Evolutionary conservation across 2,113 vertebrate species (phyloP).

Genomic region (Phrynosoma platyrhinos): DNA sequence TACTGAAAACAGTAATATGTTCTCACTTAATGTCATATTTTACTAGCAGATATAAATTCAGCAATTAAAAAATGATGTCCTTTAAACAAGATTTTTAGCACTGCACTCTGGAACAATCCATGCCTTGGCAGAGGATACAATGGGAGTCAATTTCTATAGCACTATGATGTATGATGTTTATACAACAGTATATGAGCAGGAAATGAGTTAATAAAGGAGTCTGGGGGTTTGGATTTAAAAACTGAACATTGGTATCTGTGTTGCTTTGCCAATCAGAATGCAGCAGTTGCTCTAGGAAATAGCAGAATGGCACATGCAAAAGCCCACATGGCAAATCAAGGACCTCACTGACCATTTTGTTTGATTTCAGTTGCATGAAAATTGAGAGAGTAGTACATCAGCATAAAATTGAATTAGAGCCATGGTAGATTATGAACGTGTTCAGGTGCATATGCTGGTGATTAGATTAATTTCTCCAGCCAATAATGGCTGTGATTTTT

Average conservation of each 20-base stretch:
- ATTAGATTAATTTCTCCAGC: conserved; percentile 21
- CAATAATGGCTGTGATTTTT: not conserved
- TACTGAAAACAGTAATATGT: not conserved
- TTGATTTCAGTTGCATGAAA: conserved; percentile 23
- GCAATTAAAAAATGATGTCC: not conserved
- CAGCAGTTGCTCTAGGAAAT: conserved; percentile 1
- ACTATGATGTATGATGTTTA: conserved; percentile 33
- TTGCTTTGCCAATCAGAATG: conserved; percentile 4
- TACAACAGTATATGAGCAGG: conserved; percentile 7
- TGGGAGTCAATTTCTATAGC: conserved; percentile 14
- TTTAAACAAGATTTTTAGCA: conserved; percentile 15
- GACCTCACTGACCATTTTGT: not conserved
- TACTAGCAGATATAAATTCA: conserved; percentile 28
- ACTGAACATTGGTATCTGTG: conserved; percentile 10
- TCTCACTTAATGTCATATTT: conserved; percentile 38
- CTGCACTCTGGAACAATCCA: conserved; percentile 16
- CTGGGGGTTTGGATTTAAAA: conserved; percentile 11
- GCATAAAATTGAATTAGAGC: conserved; percentile 24
- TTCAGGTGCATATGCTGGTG: conserved; percentile 8
- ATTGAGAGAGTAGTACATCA: conserved; percentile 1
- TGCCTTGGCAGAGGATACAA: not conserved
- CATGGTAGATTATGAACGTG: not conserved
- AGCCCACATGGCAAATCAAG: not conserved
- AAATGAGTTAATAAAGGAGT: conserved; percentile 37
- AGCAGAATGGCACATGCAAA: not conserved